Evolutionary conservation across 1,140 invertebrate species (phyloP).

Genomic region (Stegodyphus mimosarum): DNA sequence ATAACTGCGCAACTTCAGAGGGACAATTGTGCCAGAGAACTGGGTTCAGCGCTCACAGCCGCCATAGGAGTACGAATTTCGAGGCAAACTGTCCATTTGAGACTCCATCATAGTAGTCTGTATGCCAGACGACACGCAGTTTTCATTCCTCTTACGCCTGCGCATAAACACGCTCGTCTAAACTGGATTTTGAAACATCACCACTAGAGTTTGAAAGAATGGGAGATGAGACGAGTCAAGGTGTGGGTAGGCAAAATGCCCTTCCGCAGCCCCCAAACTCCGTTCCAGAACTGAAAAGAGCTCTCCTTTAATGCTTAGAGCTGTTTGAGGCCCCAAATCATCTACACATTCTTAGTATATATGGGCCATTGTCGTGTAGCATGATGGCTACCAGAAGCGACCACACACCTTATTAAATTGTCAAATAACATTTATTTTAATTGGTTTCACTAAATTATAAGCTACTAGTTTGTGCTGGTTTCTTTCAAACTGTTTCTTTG

Average conservation of each 20-base stretch:
- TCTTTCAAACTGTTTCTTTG: not conserved
- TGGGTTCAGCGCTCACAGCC: not conserved
- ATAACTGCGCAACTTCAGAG: not conserved
- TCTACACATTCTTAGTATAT: not conserved
- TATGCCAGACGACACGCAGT: not conserved
- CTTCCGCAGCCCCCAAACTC: not conserved
- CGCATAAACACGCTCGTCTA: not conserved
- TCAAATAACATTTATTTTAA: not conserved
- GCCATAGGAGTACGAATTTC: not conserved
- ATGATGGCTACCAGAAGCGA: slow-evolving; percentile 7
- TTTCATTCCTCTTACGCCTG: not conserved
- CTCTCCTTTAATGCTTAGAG: not conserved
- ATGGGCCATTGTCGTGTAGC: not conserved
- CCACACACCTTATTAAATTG: not conserved
- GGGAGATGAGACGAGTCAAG: not conserved
- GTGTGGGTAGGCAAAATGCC: slow-evolving; percentile 1
- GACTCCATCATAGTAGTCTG: not conserved
- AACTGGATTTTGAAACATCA: not conserved
- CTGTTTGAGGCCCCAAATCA: not conserved
- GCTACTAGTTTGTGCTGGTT: not conserved
- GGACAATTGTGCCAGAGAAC: not conserved
- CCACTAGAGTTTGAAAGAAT: not conserved
- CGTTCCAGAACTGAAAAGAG: no score
- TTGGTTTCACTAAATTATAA: not conserved
- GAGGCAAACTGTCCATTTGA: slow-evolving; percentile 11